Conservation (phyloP, 2,888 invertebrate species). For the Lamellibrachia columna region DNA sequence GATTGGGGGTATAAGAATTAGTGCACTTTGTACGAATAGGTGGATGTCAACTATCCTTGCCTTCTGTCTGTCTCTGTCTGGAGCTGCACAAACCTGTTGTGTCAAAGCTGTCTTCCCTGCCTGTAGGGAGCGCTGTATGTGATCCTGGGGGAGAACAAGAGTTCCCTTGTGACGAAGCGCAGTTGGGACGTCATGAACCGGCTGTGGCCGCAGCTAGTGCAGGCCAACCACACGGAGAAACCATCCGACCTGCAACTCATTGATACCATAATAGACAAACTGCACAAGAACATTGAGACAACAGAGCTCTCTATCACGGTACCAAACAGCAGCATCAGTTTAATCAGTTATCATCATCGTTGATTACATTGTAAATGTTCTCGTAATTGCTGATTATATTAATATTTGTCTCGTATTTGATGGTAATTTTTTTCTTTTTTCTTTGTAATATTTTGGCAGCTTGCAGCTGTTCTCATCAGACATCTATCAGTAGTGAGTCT, state of each 20-base stretch:
- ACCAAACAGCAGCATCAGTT: background rate
- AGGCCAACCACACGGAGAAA: conserved; percentile 85
- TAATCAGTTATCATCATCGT: background rate
- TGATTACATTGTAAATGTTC: no score
- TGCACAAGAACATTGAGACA: conserved; percentile 62
- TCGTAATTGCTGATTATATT: no score
- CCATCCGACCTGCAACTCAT: conserved; percentile 69
- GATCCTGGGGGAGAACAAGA: conserved; percentile 73
- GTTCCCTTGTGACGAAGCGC: conserved; percentile 76
- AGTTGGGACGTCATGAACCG: conserved; percentile 73
- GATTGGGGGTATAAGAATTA: background rate
- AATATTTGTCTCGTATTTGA: no score
- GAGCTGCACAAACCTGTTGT: no score
- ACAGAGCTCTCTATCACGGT: conserved; percentile 57
- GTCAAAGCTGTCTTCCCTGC: background rate
- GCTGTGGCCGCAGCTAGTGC: conserved; percentile 83
- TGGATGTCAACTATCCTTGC: background rate
- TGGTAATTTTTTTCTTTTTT: no score
- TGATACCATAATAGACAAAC: conserved; percentile 64
- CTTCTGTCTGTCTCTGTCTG: background rate
- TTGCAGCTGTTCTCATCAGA: no score
- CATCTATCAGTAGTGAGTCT: no score
- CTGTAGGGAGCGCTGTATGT: conserved; percentile 80
- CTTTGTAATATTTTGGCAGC: no score
- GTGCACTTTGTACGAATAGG: no score